phyloP scores from a whole-genome alignment of 2,888 invertebrate species.

The Melanophora roralis region DNA sequence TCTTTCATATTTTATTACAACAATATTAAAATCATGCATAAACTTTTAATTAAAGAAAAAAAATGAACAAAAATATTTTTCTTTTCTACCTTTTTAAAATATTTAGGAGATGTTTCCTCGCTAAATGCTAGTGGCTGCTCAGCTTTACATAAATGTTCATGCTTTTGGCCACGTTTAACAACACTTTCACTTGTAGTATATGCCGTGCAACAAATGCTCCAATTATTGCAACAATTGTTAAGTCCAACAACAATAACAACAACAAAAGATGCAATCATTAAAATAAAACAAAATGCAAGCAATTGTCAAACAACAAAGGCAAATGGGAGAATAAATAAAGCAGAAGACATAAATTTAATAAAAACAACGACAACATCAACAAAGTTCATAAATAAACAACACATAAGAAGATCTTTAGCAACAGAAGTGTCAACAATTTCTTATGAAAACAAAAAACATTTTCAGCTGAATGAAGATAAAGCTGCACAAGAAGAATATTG shows the following conservation, averaged over 20 bases:
- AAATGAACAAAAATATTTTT: conserved; percentile 1
- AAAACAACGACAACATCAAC: conserved; percentile 29
- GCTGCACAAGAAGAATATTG: conserved; percentile 22
- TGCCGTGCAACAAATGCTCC: conserved; percentile 61
- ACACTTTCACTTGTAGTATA: conserved; percentile 59
- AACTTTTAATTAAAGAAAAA: conserved; percentile 44
- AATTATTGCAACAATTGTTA: conserved; percentile 64
- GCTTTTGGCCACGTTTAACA: conserved; percentile 62
- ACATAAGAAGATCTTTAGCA: conserved; percentile 21
- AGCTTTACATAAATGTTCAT: conserved; percentile 51
- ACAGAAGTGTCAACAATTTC: conserved; percentile 44
- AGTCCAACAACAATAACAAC: conserved; percentile 50
- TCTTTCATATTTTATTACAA: not conserved
- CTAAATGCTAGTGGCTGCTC: conserved; percentile 64
- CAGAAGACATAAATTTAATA: conserved; percentile 33
- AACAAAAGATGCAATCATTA: conserved; percentile 15
- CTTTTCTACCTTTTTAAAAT: conserved; percentile 21
- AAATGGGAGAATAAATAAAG: conserved; percentile 8
- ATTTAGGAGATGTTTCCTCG: conserved; percentile 65
- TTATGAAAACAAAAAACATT: conserved; percentile 33
- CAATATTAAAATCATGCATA: conserved; percentile 8
- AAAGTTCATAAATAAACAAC: conserved; percentile 9
- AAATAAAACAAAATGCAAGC: conserved; percentile 24
- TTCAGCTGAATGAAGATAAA: conserved; percentile 1
- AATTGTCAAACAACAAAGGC: conserved; percentile 34